Percentiles rank a stretch among this genome's conserved stretches.
phyloP scores from a whole-genome alignment of 1,140 invertebrate species.

The Plutomurus gul region DNA sequence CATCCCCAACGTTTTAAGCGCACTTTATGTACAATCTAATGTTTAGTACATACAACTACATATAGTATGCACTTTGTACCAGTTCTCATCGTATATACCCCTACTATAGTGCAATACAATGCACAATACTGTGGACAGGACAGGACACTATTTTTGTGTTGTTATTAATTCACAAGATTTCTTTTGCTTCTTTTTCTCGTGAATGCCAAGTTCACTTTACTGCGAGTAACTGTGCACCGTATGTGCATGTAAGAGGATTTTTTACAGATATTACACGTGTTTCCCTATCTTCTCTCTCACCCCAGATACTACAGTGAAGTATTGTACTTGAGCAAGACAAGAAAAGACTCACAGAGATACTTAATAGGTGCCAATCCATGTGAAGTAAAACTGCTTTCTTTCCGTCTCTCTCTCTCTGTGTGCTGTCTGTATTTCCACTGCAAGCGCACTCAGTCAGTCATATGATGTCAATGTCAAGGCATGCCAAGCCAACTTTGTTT shows the following conservation, averaged over 20 bases:
- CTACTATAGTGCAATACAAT: neutral
- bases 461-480: slow-evolving; percentile 5
- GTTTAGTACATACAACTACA: too few species aligned
- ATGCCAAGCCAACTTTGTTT: neutral
- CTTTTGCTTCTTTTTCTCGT: neutral
- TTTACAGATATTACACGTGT: neutral
- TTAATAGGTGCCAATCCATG: neutral
- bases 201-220: neutral
- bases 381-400: neutral
- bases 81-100: neutral
- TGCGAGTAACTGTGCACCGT: too few species aligned
- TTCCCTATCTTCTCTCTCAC: neutral
- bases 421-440: too few species aligned
- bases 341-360: too few species aligned
- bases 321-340: too few species aligned
- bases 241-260: too few species aligned
- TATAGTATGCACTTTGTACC: too few species aligned
- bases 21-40: too few species aligned
- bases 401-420: too few species aligned
- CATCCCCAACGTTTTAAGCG: too few species aligned
- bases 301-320: neutral
- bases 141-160: neutral
- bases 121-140: neutral
- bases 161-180: slow-evolving; percentile 23
- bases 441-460: too few species aligned